These are phyloP conservation scores for Melangyna quadrimaculata DNA, from an alignment of 2,888 invertebrate genomes.

Conservation along the genomic window DNA sequence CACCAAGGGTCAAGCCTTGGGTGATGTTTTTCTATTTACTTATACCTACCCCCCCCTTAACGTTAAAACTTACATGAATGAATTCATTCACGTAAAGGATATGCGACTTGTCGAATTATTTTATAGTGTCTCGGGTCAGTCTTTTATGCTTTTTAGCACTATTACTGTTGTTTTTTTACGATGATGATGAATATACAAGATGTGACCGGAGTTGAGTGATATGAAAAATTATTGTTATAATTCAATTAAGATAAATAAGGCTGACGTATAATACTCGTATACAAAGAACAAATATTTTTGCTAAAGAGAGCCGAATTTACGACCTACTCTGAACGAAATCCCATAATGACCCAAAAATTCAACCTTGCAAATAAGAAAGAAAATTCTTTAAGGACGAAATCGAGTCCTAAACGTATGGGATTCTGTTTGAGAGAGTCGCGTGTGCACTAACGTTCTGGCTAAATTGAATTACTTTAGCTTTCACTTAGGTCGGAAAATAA, in stretches of 20 bases:
- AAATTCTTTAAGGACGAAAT: neutral
- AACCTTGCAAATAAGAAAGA: conserved; percentile 29
- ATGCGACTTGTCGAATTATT: conserved; percentile 22
- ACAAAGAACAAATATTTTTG: neutral
- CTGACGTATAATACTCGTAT: neutral
- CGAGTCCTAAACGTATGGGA: neutral
- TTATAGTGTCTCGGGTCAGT: conserved; percentile 39
- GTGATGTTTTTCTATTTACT: neutral
- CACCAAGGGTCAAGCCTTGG: conserved; percentile 50
- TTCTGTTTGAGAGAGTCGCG: conserved; percentile 32
- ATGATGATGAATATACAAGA: conserved; percentile 44
- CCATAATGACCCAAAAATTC: conserved; percentile 59
- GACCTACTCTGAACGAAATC: conserved; percentile 36
- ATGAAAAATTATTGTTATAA: conserved; percentile 59
- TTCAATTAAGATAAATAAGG: conserved; percentile 57
- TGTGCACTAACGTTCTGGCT: neutral
- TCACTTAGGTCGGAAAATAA: conserved; percentile 16
- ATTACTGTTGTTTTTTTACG: conserved; percentile 59
- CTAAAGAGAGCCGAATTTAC: conserved; percentile 32
- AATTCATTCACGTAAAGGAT: conserved; percentile 5
- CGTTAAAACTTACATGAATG: neutral
- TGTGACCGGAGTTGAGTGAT: conserved; percentile 60
- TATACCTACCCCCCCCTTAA: neutral
- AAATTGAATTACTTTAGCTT: conserved; percentile 50
- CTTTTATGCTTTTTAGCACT: conserved; percentile 27